Percentiles rank a stretch among this genome's conserved stretches.
These are phyloP conservation scores for Glossophaga mutica DNA, from an alignment of 2,797 vertebrate genomes.

Conservation along the genomic window DNA sequence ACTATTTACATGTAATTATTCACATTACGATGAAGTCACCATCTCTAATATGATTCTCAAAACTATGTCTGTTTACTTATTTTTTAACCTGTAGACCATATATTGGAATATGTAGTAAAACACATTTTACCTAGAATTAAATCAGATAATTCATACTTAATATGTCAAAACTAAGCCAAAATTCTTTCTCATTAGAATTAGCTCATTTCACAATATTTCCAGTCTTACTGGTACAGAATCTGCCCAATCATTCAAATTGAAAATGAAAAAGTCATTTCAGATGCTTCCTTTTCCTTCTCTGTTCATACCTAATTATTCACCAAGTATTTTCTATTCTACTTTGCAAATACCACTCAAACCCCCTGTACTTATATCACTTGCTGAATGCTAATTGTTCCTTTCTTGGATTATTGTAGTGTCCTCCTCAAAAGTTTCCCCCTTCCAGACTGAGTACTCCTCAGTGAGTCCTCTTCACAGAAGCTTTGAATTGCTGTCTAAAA, in stretches of 20 bases:
- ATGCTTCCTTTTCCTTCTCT: neutral
- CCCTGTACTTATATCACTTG: neutral
- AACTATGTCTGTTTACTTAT: neutral
- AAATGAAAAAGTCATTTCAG: neutral
- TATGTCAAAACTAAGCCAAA: neutral
- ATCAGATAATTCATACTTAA: neutral
- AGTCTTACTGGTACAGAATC: neutral
- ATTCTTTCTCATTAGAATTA: neutral
- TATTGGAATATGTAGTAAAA: neutral
- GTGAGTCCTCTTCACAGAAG: neutral
- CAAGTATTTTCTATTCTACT: neutral
- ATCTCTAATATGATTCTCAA: neutral
- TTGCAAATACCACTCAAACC: neutral
- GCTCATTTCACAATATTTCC: neutral
- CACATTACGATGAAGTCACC: neutral
- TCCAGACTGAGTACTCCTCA: rapidly evolving
- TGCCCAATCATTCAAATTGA: neutral
- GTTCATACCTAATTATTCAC: neutral
- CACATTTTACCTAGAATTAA: neutral
- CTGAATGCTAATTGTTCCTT: neutral
- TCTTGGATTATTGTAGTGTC: neutral
- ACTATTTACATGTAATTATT: neutral
- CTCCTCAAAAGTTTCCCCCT: neutral
- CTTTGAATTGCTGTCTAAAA: neutral
- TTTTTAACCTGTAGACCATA: neutral